Conservation (phyloP, 2,113 vertebrate species). For the Pseudopipra pipra region DNA sequence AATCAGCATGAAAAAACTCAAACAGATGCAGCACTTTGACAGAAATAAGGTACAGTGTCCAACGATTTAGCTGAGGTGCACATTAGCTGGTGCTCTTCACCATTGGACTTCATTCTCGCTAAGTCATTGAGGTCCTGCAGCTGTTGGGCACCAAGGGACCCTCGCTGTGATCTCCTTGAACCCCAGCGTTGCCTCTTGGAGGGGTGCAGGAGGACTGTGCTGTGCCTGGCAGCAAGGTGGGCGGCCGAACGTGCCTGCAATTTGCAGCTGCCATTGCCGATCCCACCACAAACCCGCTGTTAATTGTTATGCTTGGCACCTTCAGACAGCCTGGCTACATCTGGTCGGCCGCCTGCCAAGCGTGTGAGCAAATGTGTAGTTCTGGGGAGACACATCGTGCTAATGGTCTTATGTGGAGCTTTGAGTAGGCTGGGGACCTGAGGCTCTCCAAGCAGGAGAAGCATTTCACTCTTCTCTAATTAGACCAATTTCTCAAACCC, state of each 20-base stretch:
- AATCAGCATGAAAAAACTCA: neutral
- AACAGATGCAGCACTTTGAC: neutral
- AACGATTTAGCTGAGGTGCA: neutral
- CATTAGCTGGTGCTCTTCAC: neutral
- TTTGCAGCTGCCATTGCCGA: neutral
- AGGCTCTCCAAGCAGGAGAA: neutral
- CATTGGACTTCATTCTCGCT: rapidly evolving
- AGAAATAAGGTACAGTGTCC: neutral
- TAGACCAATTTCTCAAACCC: neutral
- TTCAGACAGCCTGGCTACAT: neutral
- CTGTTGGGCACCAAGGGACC: neutral
- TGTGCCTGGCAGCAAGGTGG: neutral
- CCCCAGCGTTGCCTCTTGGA: neutral
- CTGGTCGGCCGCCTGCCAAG: neutral
- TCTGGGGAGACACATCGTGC: neutral
- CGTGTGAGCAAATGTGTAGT: neutral
- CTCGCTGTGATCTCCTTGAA: neutral
- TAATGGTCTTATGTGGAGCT: neutral
- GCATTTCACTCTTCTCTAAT: neutral
- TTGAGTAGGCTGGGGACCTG: conserved; percentile 12
- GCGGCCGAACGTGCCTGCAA: rapidly evolving
- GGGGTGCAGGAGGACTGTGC: neutral
- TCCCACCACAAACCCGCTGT: neutral
- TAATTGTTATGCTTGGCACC: conserved; percentile 43
- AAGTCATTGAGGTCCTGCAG: neutral